Conservation (phyloP, 2,113 vertebrate genomes). For the Solenodon paradoxus region DNA sequence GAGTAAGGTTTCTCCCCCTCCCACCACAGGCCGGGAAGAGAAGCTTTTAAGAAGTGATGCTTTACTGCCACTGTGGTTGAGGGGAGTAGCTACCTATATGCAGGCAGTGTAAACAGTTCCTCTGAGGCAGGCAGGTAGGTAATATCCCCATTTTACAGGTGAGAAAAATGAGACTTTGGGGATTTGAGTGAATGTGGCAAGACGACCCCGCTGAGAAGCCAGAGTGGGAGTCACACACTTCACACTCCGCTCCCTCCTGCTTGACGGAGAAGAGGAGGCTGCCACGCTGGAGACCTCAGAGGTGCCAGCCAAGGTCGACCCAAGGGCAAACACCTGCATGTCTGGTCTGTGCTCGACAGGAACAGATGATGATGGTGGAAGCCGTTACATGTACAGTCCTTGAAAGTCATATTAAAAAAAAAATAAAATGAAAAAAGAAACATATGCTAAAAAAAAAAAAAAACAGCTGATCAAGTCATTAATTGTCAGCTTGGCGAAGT, state of each 20-base stretch:
- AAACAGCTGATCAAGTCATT: not conserved
- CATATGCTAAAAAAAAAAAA: not conserved
- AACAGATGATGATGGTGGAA: not conserved
- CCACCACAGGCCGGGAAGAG: rapidly evolving
- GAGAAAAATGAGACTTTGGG: not conserved
- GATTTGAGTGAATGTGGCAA: not conserved
- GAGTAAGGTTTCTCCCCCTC: not conserved
- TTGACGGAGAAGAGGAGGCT: not conserved
- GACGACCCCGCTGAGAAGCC: not conserved
- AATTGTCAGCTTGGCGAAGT: not conserved
- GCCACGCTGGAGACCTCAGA: not conserved
- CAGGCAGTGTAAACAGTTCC: not conserved
- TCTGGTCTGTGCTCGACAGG: not conserved
- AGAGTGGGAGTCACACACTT: not conserved
- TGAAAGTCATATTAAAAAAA: not conserved
- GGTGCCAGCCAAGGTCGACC: not conserved
- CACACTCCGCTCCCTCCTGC: not conserved
- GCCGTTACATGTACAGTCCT: not conserved
- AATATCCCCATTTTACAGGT: not conserved
- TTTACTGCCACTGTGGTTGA: not conserved
- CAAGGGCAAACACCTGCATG: not conserved
- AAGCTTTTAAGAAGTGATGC: not conserved
- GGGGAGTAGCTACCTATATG: not conserved
- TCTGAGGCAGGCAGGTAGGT: not conserved
- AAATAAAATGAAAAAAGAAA: not conserved